A percentile compares a stretch with the other conserved stretches of the same genome.
These are phyloP conservation scores for Stomatorhinus walkeri DNA, from an alignment of 2,797 vertebrate genomes.

Conservation along the genomic window DNA sequence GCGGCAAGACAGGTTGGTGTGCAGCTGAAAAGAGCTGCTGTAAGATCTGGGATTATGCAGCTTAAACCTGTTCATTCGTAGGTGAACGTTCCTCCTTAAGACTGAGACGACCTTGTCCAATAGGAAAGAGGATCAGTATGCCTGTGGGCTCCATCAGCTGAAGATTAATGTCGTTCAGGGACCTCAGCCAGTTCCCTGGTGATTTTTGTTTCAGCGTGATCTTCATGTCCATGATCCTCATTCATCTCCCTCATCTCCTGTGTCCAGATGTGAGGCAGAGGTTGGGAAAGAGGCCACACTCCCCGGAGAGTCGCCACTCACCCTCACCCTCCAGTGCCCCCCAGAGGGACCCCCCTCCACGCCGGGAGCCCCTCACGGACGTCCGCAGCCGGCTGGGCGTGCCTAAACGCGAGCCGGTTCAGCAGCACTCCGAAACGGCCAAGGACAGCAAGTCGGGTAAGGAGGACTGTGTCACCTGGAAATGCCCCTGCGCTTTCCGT, in stretches of 20 bases:
- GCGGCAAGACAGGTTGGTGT: conserved; percentile 70
- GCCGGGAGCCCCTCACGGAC: conserved; percentile 75
- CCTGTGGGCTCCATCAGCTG: not conserved
- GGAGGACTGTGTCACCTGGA: conserved; percentile 10
- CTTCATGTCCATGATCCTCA: not conserved
- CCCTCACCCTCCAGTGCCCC: conserved; percentile 51
- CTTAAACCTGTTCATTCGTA: not conserved
- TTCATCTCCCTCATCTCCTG: not conserved
- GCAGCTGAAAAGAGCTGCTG: not conserved
- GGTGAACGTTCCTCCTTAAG: not conserved
- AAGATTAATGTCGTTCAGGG: not conserved
- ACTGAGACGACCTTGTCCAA: not conserved
- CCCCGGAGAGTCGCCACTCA: conserved; percentile 69
- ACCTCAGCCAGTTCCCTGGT: not conserved
- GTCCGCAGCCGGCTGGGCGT: conserved; percentile 86
- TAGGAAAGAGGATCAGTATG: not conserved
- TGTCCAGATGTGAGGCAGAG: conserved; percentile 80
- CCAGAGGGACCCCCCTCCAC: conserved; percentile 49
- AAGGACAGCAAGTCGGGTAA: conserved; percentile 84
- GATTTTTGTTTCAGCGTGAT: not conserved
- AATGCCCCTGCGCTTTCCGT: not conserved
- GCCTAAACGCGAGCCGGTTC: conserved; percentile 67
- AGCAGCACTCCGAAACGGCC: conserved; percentile 61
- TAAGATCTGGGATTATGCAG: not conserved
- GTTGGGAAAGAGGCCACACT: conserved; percentile 82